These are phyloP conservation scores for Drosophila longiperda DNA, from an alignment of 2,888 invertebrate species.

Conservation along the genomic window DNA sequence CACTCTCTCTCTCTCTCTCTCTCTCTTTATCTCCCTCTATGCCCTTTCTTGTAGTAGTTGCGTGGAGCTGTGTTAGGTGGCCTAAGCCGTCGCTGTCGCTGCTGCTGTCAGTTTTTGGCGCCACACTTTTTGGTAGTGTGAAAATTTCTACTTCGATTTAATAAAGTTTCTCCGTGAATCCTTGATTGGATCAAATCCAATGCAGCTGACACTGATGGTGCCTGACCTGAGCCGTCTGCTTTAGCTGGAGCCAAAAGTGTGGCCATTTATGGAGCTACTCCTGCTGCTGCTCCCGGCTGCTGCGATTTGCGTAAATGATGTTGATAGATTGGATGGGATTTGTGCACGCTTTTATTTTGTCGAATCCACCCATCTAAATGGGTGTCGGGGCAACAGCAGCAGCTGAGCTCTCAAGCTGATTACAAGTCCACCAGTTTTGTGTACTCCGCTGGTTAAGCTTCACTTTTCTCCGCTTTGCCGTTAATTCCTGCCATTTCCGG, in stretches of 20 bases:
- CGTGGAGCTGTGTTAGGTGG: conserved; percentile 7
- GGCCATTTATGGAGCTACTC: conserved; percentile 37
- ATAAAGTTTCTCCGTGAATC: conserved; percentile 61
- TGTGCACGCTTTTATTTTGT: conserved; percentile 48
- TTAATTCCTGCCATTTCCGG: conserved; percentile 59
- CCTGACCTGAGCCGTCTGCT: conserved; percentile 28
- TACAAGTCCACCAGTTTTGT: conserved; percentile 27
- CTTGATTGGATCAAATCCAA: conserved; percentile 66
- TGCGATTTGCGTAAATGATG: conserved; percentile 77
- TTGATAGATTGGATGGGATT: conserved; percentile 78
- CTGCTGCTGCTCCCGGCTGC: conserved; percentile 13
- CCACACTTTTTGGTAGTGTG: conserved; percentile 61
- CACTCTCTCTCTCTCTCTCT: neutral
- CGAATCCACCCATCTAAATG: conserved; percentile 29
- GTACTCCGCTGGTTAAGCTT: conserved; percentile 33
- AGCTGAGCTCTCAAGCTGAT: conserved; percentile 57
- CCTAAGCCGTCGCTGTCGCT: conserved; percentile 37
- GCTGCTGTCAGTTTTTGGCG: conserved; percentile 61
- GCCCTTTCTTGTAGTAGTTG: neutral
- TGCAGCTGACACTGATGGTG: conserved; percentile 56
- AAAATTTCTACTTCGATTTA: conserved; percentile 60
- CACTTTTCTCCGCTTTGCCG: conserved; percentile 42
- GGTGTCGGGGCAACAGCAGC: conserved; percentile 22
- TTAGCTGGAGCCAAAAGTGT: neutral
- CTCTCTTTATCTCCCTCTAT: neutral